These are phyloP conservation scores for Sphenodon punctatus DNA, from an alignment of 2,797 vertebrate species.

Conservation along the genomic window DNA sequence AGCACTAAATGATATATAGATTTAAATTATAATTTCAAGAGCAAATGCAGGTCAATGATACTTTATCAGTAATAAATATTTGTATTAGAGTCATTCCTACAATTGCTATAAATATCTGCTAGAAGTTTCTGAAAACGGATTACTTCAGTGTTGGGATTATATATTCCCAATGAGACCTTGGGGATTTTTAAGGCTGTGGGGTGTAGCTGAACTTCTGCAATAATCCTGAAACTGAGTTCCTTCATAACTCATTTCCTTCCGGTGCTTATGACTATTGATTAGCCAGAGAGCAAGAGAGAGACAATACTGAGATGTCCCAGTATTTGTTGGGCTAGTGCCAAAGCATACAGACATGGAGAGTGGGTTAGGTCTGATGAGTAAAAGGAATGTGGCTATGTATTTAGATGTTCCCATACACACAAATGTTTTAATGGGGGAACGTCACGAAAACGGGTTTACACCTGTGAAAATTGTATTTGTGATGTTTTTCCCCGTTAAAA, in stretches of 20 bases:
- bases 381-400: neutral
- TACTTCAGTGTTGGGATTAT: neutral
- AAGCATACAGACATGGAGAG: neutral
- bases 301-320: neutral
- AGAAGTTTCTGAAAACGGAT: neutral
- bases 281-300: no score
- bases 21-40: neutral
- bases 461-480: no score
- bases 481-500: no score
- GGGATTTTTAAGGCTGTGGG: neutral
- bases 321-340: neutral
- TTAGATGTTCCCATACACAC: no score
- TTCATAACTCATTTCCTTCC: neutral
- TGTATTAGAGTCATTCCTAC: neutral
- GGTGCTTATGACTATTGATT: neutral
- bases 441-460: no score
- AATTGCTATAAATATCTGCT: no score
- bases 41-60: neutral
- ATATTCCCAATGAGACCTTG: neutral
- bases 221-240: neutral
- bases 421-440: no score
- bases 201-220: neutral
- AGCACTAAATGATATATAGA: neutral
- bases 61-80: neutral
- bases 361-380: neutral